Evolutionary conservation across 2,797 vertebrate genomes (phyloP).

Genomic region (Darevskia nairensis): DNA sequence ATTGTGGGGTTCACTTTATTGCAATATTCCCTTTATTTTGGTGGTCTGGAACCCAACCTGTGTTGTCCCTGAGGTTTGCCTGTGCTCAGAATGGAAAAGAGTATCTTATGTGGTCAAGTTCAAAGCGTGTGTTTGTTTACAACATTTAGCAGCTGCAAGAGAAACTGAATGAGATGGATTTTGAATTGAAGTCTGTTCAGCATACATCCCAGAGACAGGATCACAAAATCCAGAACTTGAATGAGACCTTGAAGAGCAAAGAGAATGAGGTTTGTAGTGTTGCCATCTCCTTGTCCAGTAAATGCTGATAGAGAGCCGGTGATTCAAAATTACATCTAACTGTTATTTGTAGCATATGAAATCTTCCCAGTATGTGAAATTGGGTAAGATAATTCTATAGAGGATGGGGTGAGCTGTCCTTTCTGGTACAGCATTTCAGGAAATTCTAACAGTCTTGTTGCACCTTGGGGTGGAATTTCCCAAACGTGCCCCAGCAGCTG

Average conservation of each 20-base stretch:
- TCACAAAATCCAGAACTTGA: slow-evolving; percentile 83
- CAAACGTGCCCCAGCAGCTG: no score
- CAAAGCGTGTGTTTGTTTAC: neutral
- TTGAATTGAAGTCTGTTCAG: slow-evolving; percentile 81
- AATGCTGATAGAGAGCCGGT: neutral
- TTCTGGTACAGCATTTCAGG: neutral
- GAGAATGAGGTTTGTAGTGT: slow-evolving; percentile 84
- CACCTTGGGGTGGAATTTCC: no score
- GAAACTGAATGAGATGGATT: slow-evolving; percentile 84
- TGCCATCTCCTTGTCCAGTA: neutral
- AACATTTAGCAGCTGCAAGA: slow-evolving; percentile 86
- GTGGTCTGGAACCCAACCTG: no score
- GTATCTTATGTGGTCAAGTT: neutral
- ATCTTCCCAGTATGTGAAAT: neutral
- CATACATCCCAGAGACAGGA: slow-evolving; percentile 87
- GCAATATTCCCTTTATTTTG: no score
- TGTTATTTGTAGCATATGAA: neutral
- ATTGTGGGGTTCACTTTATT: no score
- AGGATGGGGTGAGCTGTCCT: neutral
- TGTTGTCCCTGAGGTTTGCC: no score
- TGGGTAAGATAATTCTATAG: neutral
- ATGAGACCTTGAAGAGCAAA: slow-evolving; percentile 82
- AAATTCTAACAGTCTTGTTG: no score
- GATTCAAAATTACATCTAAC: neutral
- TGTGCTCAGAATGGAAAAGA: no score